Evolutionary conservation across 2,113 vertebrate genomes (phyloP), one percentile per base, ranked within the genome.

Genomic region (Stomatorhinus ivindoensis): DNA sequence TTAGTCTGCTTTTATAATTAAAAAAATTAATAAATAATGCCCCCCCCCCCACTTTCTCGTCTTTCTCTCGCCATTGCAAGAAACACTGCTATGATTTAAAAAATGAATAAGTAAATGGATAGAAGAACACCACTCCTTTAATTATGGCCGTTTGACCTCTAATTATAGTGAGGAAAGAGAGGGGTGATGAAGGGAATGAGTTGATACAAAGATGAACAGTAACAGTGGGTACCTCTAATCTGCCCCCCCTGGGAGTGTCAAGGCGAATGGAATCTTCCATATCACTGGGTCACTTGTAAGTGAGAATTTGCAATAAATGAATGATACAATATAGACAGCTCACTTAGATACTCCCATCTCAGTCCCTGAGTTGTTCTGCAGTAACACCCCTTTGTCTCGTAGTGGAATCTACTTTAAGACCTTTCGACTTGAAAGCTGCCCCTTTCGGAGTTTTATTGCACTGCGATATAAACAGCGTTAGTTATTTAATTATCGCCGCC

Each of bases 261-360:
- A 97, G 97, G 99, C 97, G 98, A 98, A 99, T 99, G 97, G 97
- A 98, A 97, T 96, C 96, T 97, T 97, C 97, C 98, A 97, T 98
- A 98, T 99, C 98, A 98, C 98, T 93, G 95, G 96, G 95, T 96
- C 95, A 96, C 96, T 96, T 96, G 96, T 97, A 97, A 96, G 96
- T 95, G 96, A 95, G 96, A 93, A 97, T 95, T 96, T 95, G 44
- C 82, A 84, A 47, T 24, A 47, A 84, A 9, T 44, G 35, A 82
- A 42, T 44, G 19, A 17, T 24, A 44, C 39, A 82, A 44, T 21
- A 27, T 8, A 44, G 76, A 82, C 19, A 82, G 58, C n/a, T 42
- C 17, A 5, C 76, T 21, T 44, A 7, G 76, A 82, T 21, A 44
- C 13, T 44, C 35, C 5, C 76, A 82, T 17, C 35, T 76, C 31